Conservation (phyloP, 2,888 invertebrate genomes). For the Tipula unca region DNA sequence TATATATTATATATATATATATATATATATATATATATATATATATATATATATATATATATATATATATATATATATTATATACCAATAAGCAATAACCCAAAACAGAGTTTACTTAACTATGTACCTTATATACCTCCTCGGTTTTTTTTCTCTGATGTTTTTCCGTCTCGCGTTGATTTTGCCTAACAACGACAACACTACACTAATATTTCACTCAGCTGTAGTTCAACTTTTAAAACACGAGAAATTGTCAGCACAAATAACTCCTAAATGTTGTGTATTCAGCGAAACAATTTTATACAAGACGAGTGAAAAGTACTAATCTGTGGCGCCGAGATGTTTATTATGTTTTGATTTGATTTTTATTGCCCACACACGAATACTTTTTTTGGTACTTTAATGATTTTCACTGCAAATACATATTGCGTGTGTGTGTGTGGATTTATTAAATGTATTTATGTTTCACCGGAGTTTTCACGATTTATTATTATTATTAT, state of each 20-base stretch:
- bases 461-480: background rate
- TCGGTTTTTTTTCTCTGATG: background rate
- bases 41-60: background rate
- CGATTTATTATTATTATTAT: background rate
- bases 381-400: background rate
- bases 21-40: no score
- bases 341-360: background rate
- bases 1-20: background rate
- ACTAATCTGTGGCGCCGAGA: background rate
- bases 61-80: no score
- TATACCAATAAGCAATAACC: background rate
- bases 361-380: background rate
- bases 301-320: background rate
- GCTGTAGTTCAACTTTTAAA: background rate
- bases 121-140: background rate
- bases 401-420: background rate
- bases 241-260: background rate
- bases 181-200: background rate
- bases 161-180: background rate
- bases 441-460: background rate
- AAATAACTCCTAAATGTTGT: background rate
- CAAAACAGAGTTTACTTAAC: background rate
- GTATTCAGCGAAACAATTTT: background rate
- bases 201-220: background rate
- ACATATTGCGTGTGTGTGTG: no score